Evolutionary conservation across 2,888 invertebrate species (phyloP).

Genomic region (Tenthredo notha): DNA sequence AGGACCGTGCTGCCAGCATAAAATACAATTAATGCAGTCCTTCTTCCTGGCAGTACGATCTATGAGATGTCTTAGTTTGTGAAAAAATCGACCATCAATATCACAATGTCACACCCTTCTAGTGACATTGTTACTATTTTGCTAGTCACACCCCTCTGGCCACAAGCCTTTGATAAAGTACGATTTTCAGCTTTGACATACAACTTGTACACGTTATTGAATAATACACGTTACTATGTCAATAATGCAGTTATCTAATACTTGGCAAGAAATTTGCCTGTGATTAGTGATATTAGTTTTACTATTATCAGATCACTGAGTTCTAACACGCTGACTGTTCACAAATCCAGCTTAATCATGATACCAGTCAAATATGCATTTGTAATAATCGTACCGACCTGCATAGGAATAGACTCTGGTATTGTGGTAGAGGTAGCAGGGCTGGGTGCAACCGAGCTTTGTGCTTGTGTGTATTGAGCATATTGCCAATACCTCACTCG

Average conservation of each 20-base stretch:
- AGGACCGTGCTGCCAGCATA: neutral
- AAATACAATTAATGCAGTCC: neutral
- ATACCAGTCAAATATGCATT: conserved; percentile 6
- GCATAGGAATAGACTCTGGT: conserved; percentile 83
- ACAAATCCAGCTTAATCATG: neutral
- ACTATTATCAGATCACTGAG: neutral
- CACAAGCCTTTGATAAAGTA: neutral
- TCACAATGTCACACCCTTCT: neutral
- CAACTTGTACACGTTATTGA: conserved; percentile 25
- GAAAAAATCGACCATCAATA: neutral
- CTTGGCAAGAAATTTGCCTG: neutral
- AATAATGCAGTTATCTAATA: neutral
- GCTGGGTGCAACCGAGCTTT: conserved; percentile 73
- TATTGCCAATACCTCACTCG: conserved; percentile 81
- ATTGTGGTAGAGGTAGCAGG: conserved; percentile 79
- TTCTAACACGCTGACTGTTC: neutral
- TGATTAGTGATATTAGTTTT: neutral
- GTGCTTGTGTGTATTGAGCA: conserved; percentile 73
- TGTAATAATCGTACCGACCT: conserved; percentile 79
- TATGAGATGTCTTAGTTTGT: neutral
- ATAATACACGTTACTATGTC: conserved; percentile 19
- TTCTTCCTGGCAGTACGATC: neutral
- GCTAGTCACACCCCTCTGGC: neutral
- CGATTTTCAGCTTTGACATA: neutral
- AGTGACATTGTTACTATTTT: neutral